phyloP scores from a whole-genome alignment of 2,797 vertebrate species.

The Perodicticus potto region DNA sequence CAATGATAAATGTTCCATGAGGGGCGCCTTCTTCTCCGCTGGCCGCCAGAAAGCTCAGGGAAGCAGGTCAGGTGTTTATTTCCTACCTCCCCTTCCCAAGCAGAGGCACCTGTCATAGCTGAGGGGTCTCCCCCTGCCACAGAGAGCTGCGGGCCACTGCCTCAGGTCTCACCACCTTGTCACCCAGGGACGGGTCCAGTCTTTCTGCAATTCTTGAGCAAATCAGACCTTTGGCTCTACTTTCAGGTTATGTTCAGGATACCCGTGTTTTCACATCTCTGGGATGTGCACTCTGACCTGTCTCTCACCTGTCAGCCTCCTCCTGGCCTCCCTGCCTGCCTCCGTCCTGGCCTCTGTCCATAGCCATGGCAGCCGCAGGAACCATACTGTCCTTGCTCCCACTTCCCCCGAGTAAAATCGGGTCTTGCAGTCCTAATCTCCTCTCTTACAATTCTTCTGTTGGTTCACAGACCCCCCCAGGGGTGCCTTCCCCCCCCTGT shows the following conservation, averaged over 20 bases:
- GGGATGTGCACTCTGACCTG: no score
- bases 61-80: constrained; percentile 87
- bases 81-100: accelerated
- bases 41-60: constrained; percentile 86
- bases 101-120: accelerated
- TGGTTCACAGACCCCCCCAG: neutral
- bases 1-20: constrained; percentile 86
- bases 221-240: no score
- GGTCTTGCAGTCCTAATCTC: accelerated
- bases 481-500: accelerated
- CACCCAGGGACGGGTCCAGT: neutral
- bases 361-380: no score
- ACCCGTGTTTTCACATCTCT: no score
- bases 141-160: neutral
- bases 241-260: neutral
- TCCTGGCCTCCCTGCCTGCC: neutral
- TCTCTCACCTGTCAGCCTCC: neutral
- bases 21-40: constrained; percentile 85
- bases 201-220: neutral
- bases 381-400: neutral
- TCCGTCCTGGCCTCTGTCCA: neutral
- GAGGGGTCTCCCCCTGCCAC: accelerated
- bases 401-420: accelerated
- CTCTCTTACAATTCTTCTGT: accelerated
- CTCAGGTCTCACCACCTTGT: neutral